phyloP scores from a whole-genome alignment of 1,140 invertebrate genomes.

The Drosophila tani region DNA sequence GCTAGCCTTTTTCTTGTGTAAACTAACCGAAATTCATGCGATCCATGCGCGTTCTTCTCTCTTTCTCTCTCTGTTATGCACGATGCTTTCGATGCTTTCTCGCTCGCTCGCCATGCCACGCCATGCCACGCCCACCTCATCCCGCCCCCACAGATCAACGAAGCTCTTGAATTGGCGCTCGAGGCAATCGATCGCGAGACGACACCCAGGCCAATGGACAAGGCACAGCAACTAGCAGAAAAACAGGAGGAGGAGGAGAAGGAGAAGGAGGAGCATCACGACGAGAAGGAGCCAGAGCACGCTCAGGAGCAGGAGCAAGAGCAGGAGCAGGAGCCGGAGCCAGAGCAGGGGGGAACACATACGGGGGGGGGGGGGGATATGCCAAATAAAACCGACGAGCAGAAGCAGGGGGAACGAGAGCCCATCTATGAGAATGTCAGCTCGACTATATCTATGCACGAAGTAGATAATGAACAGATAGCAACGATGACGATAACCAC shows the following conservation, averaged over 20 bases:
- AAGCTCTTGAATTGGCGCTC: slow-evolving; percentile 87
- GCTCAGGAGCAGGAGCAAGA: not conserved
- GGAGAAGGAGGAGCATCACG: slow-evolving; percentile 16
- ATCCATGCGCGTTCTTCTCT: slow-evolving; percentile 66
- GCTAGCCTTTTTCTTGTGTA: slow-evolving; percentile 42
- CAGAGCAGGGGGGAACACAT: slow-evolving; percentile 21
- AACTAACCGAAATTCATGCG: slow-evolving; percentile 72
- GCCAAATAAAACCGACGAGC: slow-evolving; percentile 79
- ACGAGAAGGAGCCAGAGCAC: slow-evolving; percentile 29
- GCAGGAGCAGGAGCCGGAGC: not conserved
- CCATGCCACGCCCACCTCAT: slow-evolving; percentile 40
- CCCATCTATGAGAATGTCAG: slow-evolving; percentile 84
- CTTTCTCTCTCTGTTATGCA: slow-evolving; percentile 44
- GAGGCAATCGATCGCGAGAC: slow-evolving; percentile 87
- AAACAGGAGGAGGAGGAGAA: slow-evolving; percentile 21
- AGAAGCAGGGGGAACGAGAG: slow-evolving; percentile 65
- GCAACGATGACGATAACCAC: slow-evolving; percentile 62
- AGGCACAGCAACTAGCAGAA: slow-evolving; percentile 36
- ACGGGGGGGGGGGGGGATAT: slow-evolving; percentile 40
- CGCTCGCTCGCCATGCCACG: slow-evolving; percentile 54
- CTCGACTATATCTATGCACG: slow-evolving; percentile 75
- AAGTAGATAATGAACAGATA: slow-evolving; percentile 74
- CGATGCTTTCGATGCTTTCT: slow-evolving; percentile 49
- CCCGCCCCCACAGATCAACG: slow-evolving; percentile 85
- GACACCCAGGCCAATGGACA: slow-evolving; percentile 46